Conservation (phyloP, 2,888 invertebrate species). For the Platerodrilus igneus region DNA sequence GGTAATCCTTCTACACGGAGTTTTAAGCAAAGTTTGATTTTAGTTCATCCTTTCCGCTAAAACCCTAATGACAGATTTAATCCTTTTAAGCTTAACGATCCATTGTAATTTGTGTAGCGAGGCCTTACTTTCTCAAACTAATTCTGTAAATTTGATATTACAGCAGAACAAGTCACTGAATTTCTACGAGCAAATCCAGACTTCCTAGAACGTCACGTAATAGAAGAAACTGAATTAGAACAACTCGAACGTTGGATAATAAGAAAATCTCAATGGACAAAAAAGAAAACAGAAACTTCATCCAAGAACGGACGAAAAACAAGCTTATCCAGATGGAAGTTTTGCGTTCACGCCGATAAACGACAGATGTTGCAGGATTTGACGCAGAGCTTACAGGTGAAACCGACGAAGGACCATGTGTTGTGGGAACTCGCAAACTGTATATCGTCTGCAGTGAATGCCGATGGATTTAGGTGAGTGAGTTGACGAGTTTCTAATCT, state of each 20-base stretch:
- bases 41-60: no score
- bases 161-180: constrained; percentile 48
- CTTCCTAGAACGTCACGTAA: constrained; percentile 61
- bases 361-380: constrained; percentile 60
- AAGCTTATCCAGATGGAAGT: constrained; percentile 54
- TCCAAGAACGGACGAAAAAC: constrained; percentile 47
- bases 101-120: no score
- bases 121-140: no score
- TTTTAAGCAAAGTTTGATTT: no score
- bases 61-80: no score
- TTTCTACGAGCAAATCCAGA: constrained; percentile 60
- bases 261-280: constrained; percentile 51
- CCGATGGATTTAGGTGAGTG: constrained; percentile 56
- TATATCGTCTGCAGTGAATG: constrained; percentile 61
- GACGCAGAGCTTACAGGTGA: constrained; percentile 57
- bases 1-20: no score
- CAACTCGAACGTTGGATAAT: constrained; percentile 64
- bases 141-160: constrained; percentile 20
- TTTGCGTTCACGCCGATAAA: constrained; percentile 61
- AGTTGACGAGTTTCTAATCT: no score
- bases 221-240: constrained; percentile 58
- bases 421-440: constrained; percentile 63
- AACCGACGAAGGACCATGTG: constrained; percentile 60
- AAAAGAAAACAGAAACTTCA: constrained; percentile 42
- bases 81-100: no score